A percentile compares a stretch with the other conserved stretches of the same genome.
These are phyloP conservation scores for Neopelma chrysocephalum DNA, from an alignment of 2,797 vertebrate genomes.

Conservation along the genomic window DNA sequence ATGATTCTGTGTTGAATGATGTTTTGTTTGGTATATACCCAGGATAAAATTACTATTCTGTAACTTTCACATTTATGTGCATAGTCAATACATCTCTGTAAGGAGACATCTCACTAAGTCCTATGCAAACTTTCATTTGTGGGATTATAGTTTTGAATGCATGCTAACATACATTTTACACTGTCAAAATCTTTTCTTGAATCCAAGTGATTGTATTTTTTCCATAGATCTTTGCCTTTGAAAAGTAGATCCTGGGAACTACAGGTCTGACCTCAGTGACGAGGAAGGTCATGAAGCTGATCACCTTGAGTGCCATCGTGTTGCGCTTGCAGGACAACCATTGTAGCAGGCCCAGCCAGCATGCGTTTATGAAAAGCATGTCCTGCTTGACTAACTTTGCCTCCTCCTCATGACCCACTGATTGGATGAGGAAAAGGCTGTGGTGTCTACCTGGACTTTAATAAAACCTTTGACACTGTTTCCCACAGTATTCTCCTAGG, in stretches of 20 bases:
- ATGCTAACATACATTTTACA: not conserved
- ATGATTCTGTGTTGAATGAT: not conserved
- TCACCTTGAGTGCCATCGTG: not conserved
- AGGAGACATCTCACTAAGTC: not conserved
- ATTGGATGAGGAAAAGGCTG: no score
- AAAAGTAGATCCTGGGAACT: not conserved
- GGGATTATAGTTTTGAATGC: not conserved
- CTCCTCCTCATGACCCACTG: no score
- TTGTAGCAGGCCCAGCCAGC: not conserved
- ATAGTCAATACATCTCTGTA: not conserved
- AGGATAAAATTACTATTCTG: not conserved
- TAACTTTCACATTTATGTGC: not conserved
- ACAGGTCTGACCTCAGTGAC: not conserved
- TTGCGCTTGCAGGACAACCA: not conserved
- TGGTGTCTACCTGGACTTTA: no score
- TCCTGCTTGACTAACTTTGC: no score
- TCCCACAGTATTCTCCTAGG: no score
- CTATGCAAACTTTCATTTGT: not conserved
- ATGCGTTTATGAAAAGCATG: no score
- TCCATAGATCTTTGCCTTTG: not conserved
- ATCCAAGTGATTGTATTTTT: not conserved
- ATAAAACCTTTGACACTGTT: no score
- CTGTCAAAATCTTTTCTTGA: not conserved
- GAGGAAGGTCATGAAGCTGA: not conserved
- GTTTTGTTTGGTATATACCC: not conserved